A percentile compares a stretch with the other conserved stretches of the same genome.
phyloP scores from a whole-genome alignment of 2,888 invertebrate genomes.

The Acronicta aceris region DNA sequence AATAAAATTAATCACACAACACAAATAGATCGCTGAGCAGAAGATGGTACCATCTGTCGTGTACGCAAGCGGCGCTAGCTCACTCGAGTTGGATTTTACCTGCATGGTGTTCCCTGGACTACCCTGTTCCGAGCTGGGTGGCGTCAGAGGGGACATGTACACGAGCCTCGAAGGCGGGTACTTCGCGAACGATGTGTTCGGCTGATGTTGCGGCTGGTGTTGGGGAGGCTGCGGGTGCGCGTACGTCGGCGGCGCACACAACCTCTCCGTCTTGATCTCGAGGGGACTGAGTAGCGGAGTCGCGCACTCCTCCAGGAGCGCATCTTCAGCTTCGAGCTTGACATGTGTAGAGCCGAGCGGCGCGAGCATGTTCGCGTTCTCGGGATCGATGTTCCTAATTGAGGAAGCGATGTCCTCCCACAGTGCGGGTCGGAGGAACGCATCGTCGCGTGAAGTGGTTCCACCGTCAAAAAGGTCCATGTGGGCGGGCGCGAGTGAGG shows the following conservation, averaged over 20 bases:
- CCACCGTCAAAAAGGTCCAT: conserved; percentile 88
- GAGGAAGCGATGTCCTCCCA: conserved; percentile 98
- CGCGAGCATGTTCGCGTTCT: conserved; percentile 96
- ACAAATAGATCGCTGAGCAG: conserved; percentile 74
- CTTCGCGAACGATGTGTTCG: conserved; percentile 78
- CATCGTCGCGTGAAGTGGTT: conserved; percentile 92
- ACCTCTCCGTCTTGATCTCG: conserved; percentile 94
- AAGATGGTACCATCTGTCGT: conserved; percentile 80
- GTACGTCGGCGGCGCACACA: conserved; percentile 89
- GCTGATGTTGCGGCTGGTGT: conserved; percentile 77
- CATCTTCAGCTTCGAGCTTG: conserved; percentile 93
- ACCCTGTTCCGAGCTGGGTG: conserved; percentile 96
- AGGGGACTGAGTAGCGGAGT: conserved; percentile 93
- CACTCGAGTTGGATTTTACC: conserved; percentile 69
- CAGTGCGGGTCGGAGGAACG: conserved; percentile 95
- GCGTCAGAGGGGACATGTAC: conserved; percentile 95
- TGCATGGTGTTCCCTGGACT: conserved; percentile 93
- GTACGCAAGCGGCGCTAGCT: conserved; percentile 74
- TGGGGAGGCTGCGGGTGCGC: conserved; percentile 74
- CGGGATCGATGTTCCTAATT: conserved; percentile 96
- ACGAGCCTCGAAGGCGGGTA: conserved; percentile 87
- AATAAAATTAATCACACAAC: conserved; percentile 53
- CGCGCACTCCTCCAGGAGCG: conserved; percentile 89
- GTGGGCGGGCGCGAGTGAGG: conserved; percentile 90
- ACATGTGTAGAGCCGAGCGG: conserved; percentile 91